Percentiles rank a stretch among this genome's conserved stretches.
Conservation (phyloP, 1,140 invertebrate species). For the Thaumatotibia leucotreta region DNA sequence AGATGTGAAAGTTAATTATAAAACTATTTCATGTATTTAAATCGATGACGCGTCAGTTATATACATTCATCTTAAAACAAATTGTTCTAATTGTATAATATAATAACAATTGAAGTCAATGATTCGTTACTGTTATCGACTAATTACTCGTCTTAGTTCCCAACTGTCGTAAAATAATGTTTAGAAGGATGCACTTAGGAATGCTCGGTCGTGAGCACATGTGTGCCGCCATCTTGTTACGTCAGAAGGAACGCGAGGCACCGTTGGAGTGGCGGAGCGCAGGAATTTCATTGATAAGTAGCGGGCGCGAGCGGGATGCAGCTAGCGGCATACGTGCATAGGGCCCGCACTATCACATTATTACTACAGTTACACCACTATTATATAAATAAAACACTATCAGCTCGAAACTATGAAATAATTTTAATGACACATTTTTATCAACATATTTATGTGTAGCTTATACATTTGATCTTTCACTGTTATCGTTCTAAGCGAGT, state of each 20-base stretch:
- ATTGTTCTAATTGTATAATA: background rate
- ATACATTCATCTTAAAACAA: too few relatives aligned
- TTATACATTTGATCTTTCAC: too few relatives aligned
- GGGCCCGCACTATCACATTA: conserved; percentile 16
- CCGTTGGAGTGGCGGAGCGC: conserved; percentile 45
- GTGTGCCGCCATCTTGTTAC: conserved; percentile 58
- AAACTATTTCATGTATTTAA: too few relatives aligned
- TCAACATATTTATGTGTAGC: too few relatives aligned
- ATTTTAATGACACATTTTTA: too few relatives aligned
- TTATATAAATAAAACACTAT: background rate
- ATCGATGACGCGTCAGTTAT: too few relatives aligned
- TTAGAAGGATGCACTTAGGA: conserved; percentile 29
- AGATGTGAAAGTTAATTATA: background rate
- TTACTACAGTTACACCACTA: background rate
- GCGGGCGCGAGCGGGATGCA: conserved; percentile 63
- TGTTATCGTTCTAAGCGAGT: too few relatives aligned
- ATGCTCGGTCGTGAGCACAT: conserved; percentile 25
- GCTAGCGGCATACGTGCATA: conserved; percentile 59
- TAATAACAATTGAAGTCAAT: background rate
- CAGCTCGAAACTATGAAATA: background rate
- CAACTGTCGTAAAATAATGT: background rate
- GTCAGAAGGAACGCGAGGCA: conserved; percentile 57
- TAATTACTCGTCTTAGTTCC: background rate
- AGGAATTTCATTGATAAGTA: conserved; percentile 74
- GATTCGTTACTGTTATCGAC: background rate